phyloP scores from a whole-genome alignment of 2,888 invertebrate species.

The Neuroscelio doddi region DNA sequence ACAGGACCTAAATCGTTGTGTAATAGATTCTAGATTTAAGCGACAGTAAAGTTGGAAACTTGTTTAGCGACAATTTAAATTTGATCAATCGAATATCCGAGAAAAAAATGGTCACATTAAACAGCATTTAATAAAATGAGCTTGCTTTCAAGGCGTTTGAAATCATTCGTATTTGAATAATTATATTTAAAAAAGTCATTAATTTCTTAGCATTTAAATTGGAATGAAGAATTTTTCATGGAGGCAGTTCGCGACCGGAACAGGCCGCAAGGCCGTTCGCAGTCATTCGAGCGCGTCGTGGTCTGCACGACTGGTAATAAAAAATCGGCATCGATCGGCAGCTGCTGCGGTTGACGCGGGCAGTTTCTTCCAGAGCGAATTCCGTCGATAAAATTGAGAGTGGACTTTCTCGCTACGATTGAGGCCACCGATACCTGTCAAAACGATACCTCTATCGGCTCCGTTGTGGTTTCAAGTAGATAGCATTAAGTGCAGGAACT shows the following conservation, averaged over 20 bases:
- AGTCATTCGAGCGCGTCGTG: conserved; percentile 56
- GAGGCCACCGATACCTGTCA: conserved; percentile 36
- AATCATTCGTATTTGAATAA: too few species aligned
- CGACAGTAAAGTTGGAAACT: conserved; percentile 22
- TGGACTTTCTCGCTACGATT: conserved; percentile 49
- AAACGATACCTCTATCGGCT: conserved; percentile 36
- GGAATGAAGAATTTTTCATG: conserved; percentile 29
- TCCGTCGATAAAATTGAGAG: conserved; percentile 61
- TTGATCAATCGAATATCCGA: conserved; percentile 28
- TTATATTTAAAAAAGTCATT: conserved; percentile 21
- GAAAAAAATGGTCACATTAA: conserved; percentile 19
- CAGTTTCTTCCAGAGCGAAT: conserved; percentile 57
- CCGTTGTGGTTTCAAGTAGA: conserved; percentile 28
- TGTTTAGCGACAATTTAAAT: conserved; percentile 40
- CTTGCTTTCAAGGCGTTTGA: too few species aligned
- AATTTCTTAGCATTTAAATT: conserved; percentile 23
- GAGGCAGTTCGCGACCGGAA: conserved; percentile 35
- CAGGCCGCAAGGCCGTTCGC: conserved; percentile 57
- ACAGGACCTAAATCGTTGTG: conserved; percentile 39
- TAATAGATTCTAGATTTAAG: conserved; percentile 31
- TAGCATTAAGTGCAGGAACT: conserved; percentile 25
- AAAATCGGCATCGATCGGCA: conserved; percentile 7
- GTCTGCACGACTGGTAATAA: conserved; percentile 15
- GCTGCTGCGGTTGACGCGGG: conserved; percentile 30
- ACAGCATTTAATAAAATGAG: too few species aligned